phyloP scores from a whole-genome alignment of 2,113 vertebrate species.

The Stigmatopora argus region DNA sequence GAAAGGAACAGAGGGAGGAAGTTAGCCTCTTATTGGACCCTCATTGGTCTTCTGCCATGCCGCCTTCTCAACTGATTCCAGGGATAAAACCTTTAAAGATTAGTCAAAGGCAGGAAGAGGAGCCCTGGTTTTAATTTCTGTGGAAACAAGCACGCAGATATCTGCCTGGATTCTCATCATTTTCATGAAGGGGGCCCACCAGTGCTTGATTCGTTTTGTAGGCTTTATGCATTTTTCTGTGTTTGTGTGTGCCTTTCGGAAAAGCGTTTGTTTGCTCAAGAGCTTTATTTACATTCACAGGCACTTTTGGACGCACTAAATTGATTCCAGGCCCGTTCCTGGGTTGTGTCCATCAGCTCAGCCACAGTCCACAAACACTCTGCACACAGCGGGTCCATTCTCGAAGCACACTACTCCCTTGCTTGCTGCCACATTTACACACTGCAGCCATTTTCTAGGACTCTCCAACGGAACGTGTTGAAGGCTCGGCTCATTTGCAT shows the following conservation, averaged over 20 bases:
- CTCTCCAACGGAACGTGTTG: conserved; percentile 38
- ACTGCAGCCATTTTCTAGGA: conserved; percentile 64
- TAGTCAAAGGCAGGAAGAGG: conserved; percentile 52
- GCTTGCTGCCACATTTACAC: conserved; percentile 39
- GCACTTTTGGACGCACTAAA: conserved; percentile 69
- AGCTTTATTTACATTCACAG: conserved; percentile 72
- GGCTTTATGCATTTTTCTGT: conserved; percentile 45
- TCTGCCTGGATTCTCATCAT: conserved; percentile 42
- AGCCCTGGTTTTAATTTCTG: conserved; percentile 53
- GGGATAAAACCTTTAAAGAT: conserved; percentile 53
- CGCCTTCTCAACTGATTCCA: conserved; percentile 45
- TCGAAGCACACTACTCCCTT: conserved; percentile 31
- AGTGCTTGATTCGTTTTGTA: conserved; percentile 38
- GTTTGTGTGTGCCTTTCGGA: conserved; percentile 56
- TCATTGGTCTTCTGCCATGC: conserved; percentile 39
- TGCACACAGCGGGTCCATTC: conserved; percentile 59
- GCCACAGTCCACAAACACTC: conserved; percentile 64
- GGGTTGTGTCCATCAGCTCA: conserved; percentile 69
- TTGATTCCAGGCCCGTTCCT: conserved; percentile 73
- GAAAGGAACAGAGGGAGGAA: conserved; percentile 31
- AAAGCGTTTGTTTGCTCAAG: conserved; percentile 69
- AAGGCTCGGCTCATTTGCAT: conserved; percentile 30
- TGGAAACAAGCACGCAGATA: conserved; percentile 35
- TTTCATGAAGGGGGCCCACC: conserved; percentile 22
- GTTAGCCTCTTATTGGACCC: conserved; percentile 44